phyloP scores from a whole-genome alignment of 1,140 invertebrate genomes.

The Bombus haemorrhoidalis region DNA sequence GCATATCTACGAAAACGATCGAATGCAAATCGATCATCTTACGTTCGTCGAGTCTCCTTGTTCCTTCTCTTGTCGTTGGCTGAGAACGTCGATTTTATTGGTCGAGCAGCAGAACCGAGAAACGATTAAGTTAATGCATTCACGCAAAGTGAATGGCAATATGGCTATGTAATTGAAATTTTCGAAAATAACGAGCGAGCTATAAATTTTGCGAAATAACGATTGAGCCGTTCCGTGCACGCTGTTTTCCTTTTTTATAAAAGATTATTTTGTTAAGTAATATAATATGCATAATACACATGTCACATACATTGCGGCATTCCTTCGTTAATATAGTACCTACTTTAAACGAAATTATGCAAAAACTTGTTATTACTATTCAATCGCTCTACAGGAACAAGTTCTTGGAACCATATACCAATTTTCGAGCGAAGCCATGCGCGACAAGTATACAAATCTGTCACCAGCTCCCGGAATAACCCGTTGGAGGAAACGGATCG shows the following conservation, averaged over 20 bases:
- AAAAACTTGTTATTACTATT: not conserved
- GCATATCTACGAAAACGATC: slow-evolving; percentile 45
- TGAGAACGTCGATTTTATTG: slow-evolving; percentile 31
- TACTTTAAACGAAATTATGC: not conserved
- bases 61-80: not conserved
- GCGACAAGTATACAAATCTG: slow-evolving; percentile 9
- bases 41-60: not conserved
- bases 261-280: not conserved
- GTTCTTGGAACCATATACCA: not conserved
- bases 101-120: not conserved
- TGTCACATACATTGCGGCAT: not conserved
- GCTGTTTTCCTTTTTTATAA: not conserved
- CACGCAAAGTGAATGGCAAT: not conserved
- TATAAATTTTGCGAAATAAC: not conserved
- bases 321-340: not conserved
- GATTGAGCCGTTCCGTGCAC: not conserved
- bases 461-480: slow-evolving; percentile 1
- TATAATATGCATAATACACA: not conserved
- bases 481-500: too few species aligned
- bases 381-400: not conserved
- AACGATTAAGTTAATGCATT: not conserved
- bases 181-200: not conserved
- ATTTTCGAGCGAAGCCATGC: not conserved
- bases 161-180: slow-evolving; percentile 8
- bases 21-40: slow-evolving; percentile 52